Conservation (phyloP, 2,797 vertebrate genomes). For the Alauda arvensis region DNA sequence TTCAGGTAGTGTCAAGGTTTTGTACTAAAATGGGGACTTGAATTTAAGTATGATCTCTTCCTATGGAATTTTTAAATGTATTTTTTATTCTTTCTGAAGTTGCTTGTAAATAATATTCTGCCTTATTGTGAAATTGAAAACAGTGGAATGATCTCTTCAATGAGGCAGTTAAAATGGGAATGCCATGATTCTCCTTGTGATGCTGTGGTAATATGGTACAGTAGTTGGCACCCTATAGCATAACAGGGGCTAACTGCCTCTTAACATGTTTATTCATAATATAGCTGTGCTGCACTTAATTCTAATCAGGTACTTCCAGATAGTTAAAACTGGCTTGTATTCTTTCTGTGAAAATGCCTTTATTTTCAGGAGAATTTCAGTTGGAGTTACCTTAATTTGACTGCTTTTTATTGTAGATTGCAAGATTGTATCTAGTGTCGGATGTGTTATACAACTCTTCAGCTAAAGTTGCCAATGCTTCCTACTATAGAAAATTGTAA, state of each 20-base stretch:
- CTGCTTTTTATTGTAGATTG: conserved; percentile 79
- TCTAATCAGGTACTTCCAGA: background rate
- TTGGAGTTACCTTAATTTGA: background rate
- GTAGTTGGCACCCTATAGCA: background rate
- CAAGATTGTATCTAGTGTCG: conserved; percentile 94
- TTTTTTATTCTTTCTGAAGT: background rate
- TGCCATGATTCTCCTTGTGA: background rate
- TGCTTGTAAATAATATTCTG: background rate
- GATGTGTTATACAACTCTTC: conserved; percentile 98
- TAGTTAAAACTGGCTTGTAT: background rate
- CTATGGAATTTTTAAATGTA: background rate
- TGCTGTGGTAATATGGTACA: background rate
- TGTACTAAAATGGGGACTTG: background rate
- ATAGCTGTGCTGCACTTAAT: background rate
- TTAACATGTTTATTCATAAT: background rate
- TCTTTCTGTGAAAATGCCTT: background rate
- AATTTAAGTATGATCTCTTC: background rate
- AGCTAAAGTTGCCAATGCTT: conserved; percentile 97
- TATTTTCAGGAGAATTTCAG: background rate
- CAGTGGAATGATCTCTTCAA: background rate
- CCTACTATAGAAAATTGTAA: conserved; percentile 99
- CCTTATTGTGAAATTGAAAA: background rate
- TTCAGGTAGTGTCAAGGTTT: background rate
- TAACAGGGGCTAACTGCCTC: background rate
- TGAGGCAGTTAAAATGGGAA: background rate